phyloP scores from a whole-genome alignment of 2,113 vertebrate species.

The Cricetomys ansorgei region DNA sequence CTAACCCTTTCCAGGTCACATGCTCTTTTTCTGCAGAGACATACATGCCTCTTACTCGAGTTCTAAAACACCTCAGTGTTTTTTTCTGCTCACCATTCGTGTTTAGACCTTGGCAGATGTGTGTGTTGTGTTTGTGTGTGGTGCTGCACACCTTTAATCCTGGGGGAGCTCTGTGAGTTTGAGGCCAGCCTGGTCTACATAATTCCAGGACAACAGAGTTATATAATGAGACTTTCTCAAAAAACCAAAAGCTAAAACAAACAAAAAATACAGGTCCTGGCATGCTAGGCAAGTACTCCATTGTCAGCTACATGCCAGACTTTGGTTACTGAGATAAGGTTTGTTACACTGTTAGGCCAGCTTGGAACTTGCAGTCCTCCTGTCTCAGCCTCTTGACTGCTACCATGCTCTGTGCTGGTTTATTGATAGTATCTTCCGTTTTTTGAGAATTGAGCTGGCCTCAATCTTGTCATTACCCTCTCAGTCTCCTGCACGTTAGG shows the following conservation, averaged over 20 bases:
- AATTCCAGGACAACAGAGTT: neutral
- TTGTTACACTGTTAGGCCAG: neutral
- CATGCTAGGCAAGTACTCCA: neutral
- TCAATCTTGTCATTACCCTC: neutral
- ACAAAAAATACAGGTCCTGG: neutral
- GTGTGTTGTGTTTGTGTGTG: neutral
- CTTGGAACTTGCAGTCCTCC: neutral
- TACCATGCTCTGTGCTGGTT: neutral
- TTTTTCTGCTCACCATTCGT: neutral
- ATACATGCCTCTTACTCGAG: neutral
- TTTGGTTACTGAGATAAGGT: neutral
- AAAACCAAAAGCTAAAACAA: neutral
- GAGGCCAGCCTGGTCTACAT: neutral
- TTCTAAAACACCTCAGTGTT: neutral
- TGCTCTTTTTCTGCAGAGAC: neutral
- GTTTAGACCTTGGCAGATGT: neutral
- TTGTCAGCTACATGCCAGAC: neutral
- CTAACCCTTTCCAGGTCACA: neutral
- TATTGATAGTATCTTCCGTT: neutral
- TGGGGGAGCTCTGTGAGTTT: neutral
- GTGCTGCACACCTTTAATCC: neutral
- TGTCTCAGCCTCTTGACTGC: neutral
- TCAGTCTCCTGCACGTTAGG: neutral
- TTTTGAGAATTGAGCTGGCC: neutral
- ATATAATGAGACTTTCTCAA: neutral